Evolutionary conservation across 2,888 invertebrate genomes (phyloP).

Genomic region (Helicoverpa assulta): DNA sequence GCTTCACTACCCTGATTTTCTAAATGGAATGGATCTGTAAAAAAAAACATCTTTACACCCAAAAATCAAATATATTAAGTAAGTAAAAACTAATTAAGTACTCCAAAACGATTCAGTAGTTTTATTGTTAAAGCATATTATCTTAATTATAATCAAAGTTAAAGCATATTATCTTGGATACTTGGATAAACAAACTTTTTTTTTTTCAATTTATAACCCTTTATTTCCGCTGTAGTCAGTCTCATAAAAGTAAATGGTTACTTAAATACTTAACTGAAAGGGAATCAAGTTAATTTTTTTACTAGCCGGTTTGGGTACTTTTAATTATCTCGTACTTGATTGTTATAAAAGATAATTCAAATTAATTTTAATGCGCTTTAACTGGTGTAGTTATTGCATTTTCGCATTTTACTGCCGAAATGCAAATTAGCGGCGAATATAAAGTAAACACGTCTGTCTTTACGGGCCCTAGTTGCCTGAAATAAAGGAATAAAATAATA

Average conservation of each 20-base stretch:
- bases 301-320: conserved; percentile 3
- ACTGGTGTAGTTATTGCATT: background rate
- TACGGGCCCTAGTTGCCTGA: too few species aligned
- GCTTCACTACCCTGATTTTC: too few species aligned
- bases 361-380: too few species aligned
- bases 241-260: conserved; percentile 7
- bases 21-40: too few species aligned
- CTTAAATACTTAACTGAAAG: conserved; percentile 5
- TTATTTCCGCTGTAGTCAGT: background rate
- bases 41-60: too few species aligned
- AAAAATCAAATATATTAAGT: too few species aligned
- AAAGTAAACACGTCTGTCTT: too few species aligned
- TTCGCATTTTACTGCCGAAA: background rate
- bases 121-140: background rate
- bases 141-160: too few species aligned
- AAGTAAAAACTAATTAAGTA: too few species aligned
- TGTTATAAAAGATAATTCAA: background rate
- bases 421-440: background rate
- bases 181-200: too few species aligned
- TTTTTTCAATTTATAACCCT: background rate
- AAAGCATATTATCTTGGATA: too few species aligned
- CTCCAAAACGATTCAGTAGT: background rate
- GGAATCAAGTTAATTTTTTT: conserved; percentile 10
- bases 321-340: conserved; percentile 26
- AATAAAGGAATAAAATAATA: too few species aligned